Conservation (phyloP, 2,888 invertebrate genomes). For the Lycia hirtaria region DNA sequence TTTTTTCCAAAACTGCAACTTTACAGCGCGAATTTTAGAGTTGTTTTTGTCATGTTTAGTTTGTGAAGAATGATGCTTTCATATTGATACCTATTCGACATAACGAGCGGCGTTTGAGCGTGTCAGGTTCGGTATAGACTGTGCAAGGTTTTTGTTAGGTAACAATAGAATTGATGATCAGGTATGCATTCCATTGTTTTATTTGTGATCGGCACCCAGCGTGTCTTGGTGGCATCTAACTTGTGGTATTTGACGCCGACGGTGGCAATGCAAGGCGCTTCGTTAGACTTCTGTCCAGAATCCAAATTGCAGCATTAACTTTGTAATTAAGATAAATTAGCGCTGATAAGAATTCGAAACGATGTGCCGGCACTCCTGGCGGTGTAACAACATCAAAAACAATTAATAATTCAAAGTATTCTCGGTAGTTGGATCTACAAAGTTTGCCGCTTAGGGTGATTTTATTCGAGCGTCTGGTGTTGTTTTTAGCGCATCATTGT, state of each 20-base stretch:
- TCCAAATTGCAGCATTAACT: slow-evolving; percentile 76
- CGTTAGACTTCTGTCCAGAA: slow-evolving; percentile 65
- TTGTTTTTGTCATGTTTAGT: slow-evolving; percentile 46
- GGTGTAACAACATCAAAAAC: slow-evolving; percentile 61
- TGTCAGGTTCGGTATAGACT: slow-evolving; percentile 61
- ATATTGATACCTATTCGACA: slow-evolving; percentile 59
- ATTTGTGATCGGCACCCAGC: slow-evolving; percentile 65
- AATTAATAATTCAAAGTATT: slow-evolving; percentile 39
- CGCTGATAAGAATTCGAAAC: slow-evolving; percentile 67
- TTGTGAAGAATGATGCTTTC: slow-evolving; percentile 59
- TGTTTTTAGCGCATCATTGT: slow-evolving; percentile 39
- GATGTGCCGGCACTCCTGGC: slow-evolving; percentile 72
- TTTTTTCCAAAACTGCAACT: slow-evolving; percentile 45
- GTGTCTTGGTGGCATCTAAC: slow-evolving; percentile 64
- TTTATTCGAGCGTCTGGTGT: slow-evolving; percentile 39
- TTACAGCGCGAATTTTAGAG: slow-evolving; percentile 37
- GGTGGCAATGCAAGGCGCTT: slow-evolving; percentile 78
- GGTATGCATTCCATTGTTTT: slow-evolving; percentile 76
- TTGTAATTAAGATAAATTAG: slow-evolving; percentile 82
- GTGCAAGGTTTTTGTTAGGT: slow-evolving; percentile 62
- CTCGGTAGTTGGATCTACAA: slow-evolving; percentile 36
- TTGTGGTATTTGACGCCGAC: slow-evolving; percentile 78
- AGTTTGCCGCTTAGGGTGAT: slow-evolving; percentile 42
- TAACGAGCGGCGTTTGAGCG: slow-evolving; percentile 35
- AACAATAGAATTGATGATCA: slow-evolving; percentile 68